Percentiles rank a stretch among this genome's conserved stretches.
These are phyloP conservation scores for silkworm (Bombyx mori) DNA, from an alignment of 1,140 invertebrate genomes.

Conservation along the genomic window ASM3026992v2 NC_085112.1:6353501-6354000, in stretches of 20 bases:
- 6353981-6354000: constrained; percentile 22
- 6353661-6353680: too few relatives aligned
- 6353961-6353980: constrained; percentile 33
- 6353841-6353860: constrained; percentile 20
- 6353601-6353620: too few relatives aligned
- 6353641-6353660: too few relatives aligned
- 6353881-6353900: constrained; percentile 28
- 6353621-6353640: too few relatives aligned
- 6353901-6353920: constrained; percentile 36
- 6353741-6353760: constrained; percentile 26
- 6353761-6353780: constrained; percentile 33
- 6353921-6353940: constrained; percentile 45
- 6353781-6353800: constrained; percentile 24
- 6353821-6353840: neutral
- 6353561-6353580: too few relatives aligned
- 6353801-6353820: constrained; percentile 18
- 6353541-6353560: too few relatives aligned
- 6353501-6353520: too few relatives aligned
- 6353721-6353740: constrained; percentile 7
- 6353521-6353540: too few relatives aligned
- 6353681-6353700: too few relatives aligned
- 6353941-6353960: constrained; percentile 58
- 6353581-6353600: too few relatives aligned
- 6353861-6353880: constrained; percentile 9
- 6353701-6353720: too few relatives aligned